Evolutionary conservation across 2,888 invertebrate species (phyloP).

Genomic region (Philaethria dido): DNA sequence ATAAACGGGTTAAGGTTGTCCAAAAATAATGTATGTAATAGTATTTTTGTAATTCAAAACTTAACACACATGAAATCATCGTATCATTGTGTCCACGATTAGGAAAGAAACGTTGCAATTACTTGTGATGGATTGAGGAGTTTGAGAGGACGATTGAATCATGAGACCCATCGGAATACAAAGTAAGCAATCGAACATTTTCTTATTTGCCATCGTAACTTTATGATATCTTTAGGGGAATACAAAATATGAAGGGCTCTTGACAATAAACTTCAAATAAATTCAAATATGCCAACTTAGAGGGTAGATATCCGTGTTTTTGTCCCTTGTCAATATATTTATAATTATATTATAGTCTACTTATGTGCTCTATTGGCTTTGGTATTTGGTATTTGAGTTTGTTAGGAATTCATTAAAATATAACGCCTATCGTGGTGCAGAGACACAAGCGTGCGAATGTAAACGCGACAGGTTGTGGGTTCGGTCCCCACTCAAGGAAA

Average conservation of each 20-base stretch:
- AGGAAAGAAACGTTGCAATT: slow-evolving; percentile 32
- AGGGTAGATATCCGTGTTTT: not conserved
- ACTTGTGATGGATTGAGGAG: slow-evolving; percentile 31
- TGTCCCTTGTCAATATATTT: not conserved
- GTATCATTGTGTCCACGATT: not conserved
- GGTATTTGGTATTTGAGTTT: too few species aligned
- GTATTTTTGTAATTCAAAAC: not conserved
- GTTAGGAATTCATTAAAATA: too few species aligned
- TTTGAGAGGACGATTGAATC: slow-evolving; percentile 26
- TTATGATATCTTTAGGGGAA: slow-evolving; percentile 38
- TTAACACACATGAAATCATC: too few species aligned
- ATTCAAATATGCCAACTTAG: not conserved
- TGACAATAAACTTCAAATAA: slow-evolving; percentile 26
- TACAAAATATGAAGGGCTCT: slow-evolving; percentile 33
- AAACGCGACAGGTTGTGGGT: too few species aligned
- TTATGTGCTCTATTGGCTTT: too few species aligned
- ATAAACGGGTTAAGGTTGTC: too few species aligned
- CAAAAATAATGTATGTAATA: too few species aligned
- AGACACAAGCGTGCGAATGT: too few species aligned
- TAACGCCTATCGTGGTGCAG: too few species aligned
- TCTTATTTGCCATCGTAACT: slow-evolving; percentile 34
- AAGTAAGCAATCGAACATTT: slow-evolving; percentile 30
- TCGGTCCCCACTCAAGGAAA: too few species aligned
- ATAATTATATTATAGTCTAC: too few species aligned
- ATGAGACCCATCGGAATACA: slow-evolving; percentile 33